These are phyloP conservation scores for Drosophila fuyamai DNA, from an alignment of 1,140 invertebrate genomes.

Conservation along the genomic window DNA sequence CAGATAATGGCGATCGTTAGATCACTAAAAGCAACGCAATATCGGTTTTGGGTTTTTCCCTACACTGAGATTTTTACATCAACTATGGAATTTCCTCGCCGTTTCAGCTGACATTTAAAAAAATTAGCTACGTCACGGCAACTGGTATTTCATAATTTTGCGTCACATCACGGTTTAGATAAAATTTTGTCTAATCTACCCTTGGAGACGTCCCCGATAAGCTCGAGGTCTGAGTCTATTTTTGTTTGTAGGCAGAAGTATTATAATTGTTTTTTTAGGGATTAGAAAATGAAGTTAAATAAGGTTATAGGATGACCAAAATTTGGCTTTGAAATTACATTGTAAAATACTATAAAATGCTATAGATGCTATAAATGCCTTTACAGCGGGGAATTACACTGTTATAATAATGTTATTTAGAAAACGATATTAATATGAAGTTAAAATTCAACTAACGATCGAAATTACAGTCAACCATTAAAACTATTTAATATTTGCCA, in stretches of 20 bases:
- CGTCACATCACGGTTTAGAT: slow-evolving; percentile 38
- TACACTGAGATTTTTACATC: neutral
- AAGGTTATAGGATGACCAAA: neutral
- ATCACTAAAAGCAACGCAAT: slow-evolving; percentile 31
- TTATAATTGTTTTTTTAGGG: neutral
- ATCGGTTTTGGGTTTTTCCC: slow-evolving; percentile 17
- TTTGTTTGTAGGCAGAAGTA: slow-evolving; percentile 6
- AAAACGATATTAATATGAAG: too few species aligned
- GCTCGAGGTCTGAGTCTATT: slow-evolving; percentile 3
- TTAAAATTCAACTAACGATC: too few species aligned
- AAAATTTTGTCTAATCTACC: slow-evolving; percentile 23
- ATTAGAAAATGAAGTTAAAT: slow-evolving; percentile 6
- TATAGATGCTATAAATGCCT: too few species aligned
- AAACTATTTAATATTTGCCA: slow-evolving; percentile 4
- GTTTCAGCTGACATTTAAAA: slow-evolving; percentile 9
- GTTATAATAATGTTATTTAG: too few species aligned
- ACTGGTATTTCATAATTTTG: slow-evolving; percentile 38
- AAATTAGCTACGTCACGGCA: slow-evolving; percentile 29
- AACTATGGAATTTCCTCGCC: slow-evolving; percentile 7
- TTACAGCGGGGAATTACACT: too few species aligned
- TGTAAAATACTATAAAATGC: slow-evolving; percentile 1
- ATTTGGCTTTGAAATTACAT: neutral
- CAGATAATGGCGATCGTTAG: slow-evolving; percentile 27
- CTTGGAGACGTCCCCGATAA: slow-evolving; percentile 21
- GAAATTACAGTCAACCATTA: neutral